Percentiles rank a stretch among this genome's conserved stretches.
phyloP scores from a whole-genome alignment of 2,888 invertebrate species.

The Lymantria dispar region DNA sequence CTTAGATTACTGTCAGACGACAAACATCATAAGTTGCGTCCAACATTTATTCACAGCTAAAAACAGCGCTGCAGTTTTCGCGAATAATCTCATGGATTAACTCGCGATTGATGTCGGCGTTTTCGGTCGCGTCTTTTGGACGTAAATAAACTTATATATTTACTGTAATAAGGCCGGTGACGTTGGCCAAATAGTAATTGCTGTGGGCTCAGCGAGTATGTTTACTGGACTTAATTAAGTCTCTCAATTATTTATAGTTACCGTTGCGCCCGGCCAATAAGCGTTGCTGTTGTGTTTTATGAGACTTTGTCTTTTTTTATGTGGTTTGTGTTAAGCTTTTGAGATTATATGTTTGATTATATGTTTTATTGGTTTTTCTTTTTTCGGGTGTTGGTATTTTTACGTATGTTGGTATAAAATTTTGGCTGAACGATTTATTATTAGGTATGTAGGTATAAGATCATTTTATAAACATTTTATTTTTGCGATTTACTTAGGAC shows the following conservation, averaged over 20 bases:
- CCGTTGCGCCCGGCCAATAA: constrained; percentile 15
- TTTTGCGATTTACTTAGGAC: too few species aligned
- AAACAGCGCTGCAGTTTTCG: constrained; percentile 58
- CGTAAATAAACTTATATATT: constrained; percentile 62
- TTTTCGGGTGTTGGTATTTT: neutral
- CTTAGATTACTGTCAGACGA: constrained; percentile 66
- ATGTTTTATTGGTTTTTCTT: constrained; percentile 4
- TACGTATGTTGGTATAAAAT: too few species aligned
- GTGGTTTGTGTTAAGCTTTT: neutral
- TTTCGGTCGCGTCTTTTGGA: constrained; percentile 54
- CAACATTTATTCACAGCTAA: constrained; percentile 37
- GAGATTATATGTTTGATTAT: too few species aligned
- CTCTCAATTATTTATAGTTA: constrained; percentile 36
- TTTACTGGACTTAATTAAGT: constrained; percentile 56
- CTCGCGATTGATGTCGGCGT: constrained; percentile 61
- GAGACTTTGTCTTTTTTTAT: constrained; percentile 16
- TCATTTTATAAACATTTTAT: too few species aligned
- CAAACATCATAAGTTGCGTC: constrained; percentile 61
- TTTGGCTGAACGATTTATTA: too few species aligned
- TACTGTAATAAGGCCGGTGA: constrained; percentile 37
- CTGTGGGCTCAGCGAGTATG: constrained; percentile 46
- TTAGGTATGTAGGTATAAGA: too few species aligned
- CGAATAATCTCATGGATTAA: constrained; percentile 50
- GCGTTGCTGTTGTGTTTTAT: constrained; percentile 27
- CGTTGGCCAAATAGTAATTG: constrained; percentile 52